phyloP scores from a whole-genome alignment of 2,797 vertebrate genomes.

The Neosalanx taihuensis region DNA sequence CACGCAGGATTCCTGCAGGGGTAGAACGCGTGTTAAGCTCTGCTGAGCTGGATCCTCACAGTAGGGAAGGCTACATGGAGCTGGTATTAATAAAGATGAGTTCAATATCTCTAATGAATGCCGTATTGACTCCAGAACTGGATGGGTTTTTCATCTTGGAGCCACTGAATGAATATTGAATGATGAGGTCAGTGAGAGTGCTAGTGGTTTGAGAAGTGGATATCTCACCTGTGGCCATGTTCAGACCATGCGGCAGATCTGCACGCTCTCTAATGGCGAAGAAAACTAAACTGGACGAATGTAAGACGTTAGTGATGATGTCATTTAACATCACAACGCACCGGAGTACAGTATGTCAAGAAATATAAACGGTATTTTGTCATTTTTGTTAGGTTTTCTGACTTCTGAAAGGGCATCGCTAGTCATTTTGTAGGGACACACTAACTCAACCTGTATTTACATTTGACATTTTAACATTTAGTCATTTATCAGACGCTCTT shows the following conservation, averaged over 20 bases:
- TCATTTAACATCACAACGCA: background rate
- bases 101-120: slow-evolving; percentile 16
- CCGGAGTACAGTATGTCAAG: no score
- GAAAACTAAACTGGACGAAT: background rate
- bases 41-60: background rate
- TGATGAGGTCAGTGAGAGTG: background rate
- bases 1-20: background rate
- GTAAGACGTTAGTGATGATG: background rate
- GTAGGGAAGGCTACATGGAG: background rate
- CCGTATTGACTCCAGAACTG: background rate
- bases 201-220: no score
- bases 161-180: background rate
- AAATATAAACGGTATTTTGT: background rate
- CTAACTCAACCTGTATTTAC: background rate
- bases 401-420: background rate
- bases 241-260: no score
- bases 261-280: background rate
- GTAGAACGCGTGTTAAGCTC: background rate
- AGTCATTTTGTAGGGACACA: background rate
- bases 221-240: no score
- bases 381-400: background rate
- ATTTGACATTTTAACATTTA: no score
- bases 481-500: no score
- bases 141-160: background rate
- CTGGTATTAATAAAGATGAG: background rate